Conservation (phyloP, 2,113 vertebrate genomes). For the Cynopterus brachyotis region DNA sequence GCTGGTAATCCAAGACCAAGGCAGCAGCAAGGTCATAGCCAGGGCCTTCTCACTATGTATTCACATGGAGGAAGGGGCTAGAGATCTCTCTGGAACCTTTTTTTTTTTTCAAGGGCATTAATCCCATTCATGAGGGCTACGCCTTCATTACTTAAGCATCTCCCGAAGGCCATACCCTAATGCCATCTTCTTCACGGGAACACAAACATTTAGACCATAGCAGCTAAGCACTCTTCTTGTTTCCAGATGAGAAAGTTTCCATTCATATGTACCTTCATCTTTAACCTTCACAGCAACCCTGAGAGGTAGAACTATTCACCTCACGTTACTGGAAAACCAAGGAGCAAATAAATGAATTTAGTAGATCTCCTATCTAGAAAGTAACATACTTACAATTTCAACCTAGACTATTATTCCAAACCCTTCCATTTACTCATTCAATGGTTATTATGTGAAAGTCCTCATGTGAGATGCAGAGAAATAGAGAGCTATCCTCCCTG, state of each 20-base stretch:
- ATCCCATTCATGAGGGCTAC: background rate
- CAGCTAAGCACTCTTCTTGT: background rate
- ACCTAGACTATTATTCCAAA: background rate
- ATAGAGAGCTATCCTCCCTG: rapidly evolving
- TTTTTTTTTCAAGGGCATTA: background rate
- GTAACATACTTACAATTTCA: background rate
- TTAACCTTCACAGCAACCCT: background rate
- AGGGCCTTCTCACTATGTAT: background rate
- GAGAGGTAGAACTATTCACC: background rate
- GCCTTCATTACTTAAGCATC: background rate
- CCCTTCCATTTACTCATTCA: background rate
- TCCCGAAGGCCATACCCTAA: background rate
- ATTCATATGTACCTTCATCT: rapidly evolving
- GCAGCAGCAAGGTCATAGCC: background rate
- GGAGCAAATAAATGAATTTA: background rate
- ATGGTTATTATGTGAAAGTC: background rate
- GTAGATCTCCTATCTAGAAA: background rate
- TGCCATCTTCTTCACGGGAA: background rate
- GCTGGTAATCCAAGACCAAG: background rate
- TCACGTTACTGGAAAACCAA: background rate
- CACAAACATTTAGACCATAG: background rate
- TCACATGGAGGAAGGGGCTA: background rate
- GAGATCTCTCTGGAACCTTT: background rate
- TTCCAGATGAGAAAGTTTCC: background rate
- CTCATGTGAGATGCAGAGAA: background rate